A percentile compares a stretch with the other conserved stretches of the same genome.
phyloP scores from a whole-genome alignment of 2,797 vertebrate species.

The Tadarida brasiliensis region DNA sequence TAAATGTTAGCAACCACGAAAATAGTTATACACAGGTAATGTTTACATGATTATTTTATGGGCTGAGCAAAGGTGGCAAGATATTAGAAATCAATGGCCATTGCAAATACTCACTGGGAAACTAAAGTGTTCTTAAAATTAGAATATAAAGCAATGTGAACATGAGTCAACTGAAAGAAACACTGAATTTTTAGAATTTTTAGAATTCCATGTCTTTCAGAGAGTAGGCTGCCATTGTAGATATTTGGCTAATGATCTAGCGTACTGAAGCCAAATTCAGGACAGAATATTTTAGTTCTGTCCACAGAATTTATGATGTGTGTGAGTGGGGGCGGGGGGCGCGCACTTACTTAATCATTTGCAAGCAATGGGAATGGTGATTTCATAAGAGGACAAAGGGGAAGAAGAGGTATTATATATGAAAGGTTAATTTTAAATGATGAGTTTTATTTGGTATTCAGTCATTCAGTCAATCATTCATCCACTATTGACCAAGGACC shows the following conservation, averaged over 20 bases:
- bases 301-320: not conserved
- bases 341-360: not conserved
- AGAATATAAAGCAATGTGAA: constrained; percentile 39
- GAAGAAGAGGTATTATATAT: not conserved
- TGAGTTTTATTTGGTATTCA: not conserved
- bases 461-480: not conserved
- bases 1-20: not conserved
- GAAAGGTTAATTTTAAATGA: not conserved
- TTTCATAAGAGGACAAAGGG: not conserved
- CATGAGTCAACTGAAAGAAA: constrained; percentile 38
- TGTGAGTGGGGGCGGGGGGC: too few species aligned
- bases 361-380: not conserved
- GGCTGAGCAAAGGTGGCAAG: not conserved
- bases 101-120: not conserved
- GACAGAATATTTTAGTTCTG: constrained; percentile 35
- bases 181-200: constrained; percentile 61
- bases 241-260: constrained; percentile 55
- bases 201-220: constrained; percentile 15
- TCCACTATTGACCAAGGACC: not conserved
- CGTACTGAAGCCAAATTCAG: constrained; percentile 28
- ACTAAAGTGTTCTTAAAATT: constrained; percentile 47
- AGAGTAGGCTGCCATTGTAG: not conserved
- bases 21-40: not conserved
- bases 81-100: constrained; percentile 17
- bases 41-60: not conserved